Evolutionary conservation across 2,888 invertebrate genomes (phyloP), one percentile per base, ranked within the genome.

Genomic region (Spilarctia lutea): DNA sequence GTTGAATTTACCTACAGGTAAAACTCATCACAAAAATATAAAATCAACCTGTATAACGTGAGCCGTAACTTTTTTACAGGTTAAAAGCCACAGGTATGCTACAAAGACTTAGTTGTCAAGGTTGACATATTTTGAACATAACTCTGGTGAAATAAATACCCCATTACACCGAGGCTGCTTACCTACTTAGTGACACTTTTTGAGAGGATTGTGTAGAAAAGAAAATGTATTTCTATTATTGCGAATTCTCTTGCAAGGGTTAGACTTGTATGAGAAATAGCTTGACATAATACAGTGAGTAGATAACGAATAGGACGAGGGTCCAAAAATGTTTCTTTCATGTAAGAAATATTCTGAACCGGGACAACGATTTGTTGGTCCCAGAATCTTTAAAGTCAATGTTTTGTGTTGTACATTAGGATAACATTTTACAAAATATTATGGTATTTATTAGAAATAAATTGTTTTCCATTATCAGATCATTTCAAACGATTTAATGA

Each of bases 111-210:
- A 10, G 27, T 30, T 67, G 42, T 27, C 67, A 42, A 18, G 42
- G 42, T 18, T 67, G 67, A 67, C 27, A 42, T 27, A 67, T 42
- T 67, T 30, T 27, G n/a, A 67, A 45, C 42, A 67, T n/a, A 27
- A 27, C 67, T 27, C 8, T 27, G 67, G 42, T 45, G 42, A 67
- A 18, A 13, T 67, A 67, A 67, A 67, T 42, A 27, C 42, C 16
- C 27, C 67, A 67, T 67, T 67, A 67, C 67, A n/a, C 13, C n/a
- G 67, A 42, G 35, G 7, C 42, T 66, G 42, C 42, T 45, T 67
- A 67, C 42, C n/a, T 66, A 66, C 66, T 66, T 60, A 27, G 27
- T 27, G 27, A 13, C 60, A 60, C 60, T 27, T 60, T 60, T 60
- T 27, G 27, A 13, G 16, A 16, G 4, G 27, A 60, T 60, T 27